Percentiles rank a stretch among this genome's conserved stretches.
Evolutionary conservation across 2,113 vertebrate species (phyloP).

Genomic region (Paratilapia polleni): DNA sequence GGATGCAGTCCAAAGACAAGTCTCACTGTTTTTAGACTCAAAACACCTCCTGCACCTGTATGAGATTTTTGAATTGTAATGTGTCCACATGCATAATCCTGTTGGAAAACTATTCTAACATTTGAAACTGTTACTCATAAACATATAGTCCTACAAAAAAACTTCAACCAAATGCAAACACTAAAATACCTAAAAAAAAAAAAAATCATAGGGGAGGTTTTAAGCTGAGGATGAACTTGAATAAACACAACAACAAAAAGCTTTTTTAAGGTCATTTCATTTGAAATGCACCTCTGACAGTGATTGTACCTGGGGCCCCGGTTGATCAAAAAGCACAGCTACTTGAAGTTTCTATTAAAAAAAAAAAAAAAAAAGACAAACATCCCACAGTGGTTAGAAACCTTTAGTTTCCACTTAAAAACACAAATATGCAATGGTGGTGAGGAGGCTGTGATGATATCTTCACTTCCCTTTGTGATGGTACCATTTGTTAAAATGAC

Average conservation of each 20-base stretch:
- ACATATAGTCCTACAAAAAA: neutral
- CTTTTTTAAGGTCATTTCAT: neutral
- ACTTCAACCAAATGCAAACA: neutral
- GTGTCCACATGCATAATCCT: neutral
- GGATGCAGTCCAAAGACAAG: neutral
- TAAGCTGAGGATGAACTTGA: neutral
- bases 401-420: conserved; percentile 16
- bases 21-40: neutral
- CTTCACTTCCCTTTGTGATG: conserved; percentile 49
- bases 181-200: neutral
- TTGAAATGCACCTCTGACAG: neutral
- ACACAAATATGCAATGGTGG: conserved; percentile 15
- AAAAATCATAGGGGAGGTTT: neutral
- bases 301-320: neutral
- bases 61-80: neutral
- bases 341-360: conserved; percentile 14
- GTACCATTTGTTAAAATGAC: conserved; percentile 63
- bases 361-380: conserved; percentile 13
- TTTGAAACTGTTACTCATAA: neutral
- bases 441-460: conserved; percentile 35
- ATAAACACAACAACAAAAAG: neutral
- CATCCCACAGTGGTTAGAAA: neutral
- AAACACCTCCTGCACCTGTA: neutral
- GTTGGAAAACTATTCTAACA: neutral
- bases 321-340: conserved; percentile 6